These are phyloP conservation scores for Gymnobelideus leadbeateri DNA, from an alignment of 2,113 vertebrate species.

Conservation along the genomic window DNA sequence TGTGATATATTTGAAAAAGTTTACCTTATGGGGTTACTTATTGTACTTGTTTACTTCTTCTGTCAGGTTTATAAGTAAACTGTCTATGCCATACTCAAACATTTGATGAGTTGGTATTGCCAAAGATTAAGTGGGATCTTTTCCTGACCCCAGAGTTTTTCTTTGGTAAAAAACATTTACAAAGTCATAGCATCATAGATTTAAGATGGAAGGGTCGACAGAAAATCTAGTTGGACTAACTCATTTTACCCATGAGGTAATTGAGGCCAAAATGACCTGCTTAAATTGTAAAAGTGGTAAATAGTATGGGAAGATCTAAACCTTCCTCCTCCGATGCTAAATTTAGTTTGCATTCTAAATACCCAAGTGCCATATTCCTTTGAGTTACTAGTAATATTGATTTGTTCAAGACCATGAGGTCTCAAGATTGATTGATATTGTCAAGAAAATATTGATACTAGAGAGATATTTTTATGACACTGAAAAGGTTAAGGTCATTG, in stretches of 20 bases:
- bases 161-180: neutral
- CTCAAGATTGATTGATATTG: too few species aligned
- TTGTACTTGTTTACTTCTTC: too few species aligned
- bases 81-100: neutral
- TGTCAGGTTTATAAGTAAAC: neutral
- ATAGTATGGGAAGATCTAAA: neutral
- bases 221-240: neutral
- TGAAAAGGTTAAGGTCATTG: too few species aligned
- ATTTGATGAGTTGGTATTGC: neutral
- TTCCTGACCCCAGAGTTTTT: neutral
- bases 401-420: too few species aligned
- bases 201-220: neutral
- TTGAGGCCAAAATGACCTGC: neutral
- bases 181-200: neutral
- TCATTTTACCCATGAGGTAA: neutral
- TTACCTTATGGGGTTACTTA: too few species aligned
- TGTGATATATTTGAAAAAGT: too few species aligned
- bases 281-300: neutral
- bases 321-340: too few species aligned
- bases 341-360: too few species aligned
- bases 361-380: too few species aligned
- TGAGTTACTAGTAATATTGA: too few species aligned
- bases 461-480: too few species aligned
- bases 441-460: too few species aligned
- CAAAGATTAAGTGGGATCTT: neutral